Base-by-base conservation (phyloP, 1,140 invertebrate genomes). In the Leptestheria dahalacensis region DNA sequence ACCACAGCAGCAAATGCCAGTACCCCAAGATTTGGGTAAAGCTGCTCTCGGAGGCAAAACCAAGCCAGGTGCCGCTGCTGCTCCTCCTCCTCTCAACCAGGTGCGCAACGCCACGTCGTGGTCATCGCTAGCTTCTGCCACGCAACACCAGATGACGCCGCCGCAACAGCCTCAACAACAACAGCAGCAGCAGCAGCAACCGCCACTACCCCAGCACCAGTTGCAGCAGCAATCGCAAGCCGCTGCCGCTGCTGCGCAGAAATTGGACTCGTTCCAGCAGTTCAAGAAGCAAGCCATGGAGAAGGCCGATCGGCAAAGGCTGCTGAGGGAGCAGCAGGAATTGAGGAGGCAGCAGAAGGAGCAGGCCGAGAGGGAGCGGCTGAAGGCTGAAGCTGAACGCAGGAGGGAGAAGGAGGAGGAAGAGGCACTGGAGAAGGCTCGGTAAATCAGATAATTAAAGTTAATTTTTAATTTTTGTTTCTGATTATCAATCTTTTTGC, bases 221-320 rank as follows among this genome's bases (percentile, higher is more conserved):
- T 15, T 9, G 15, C 33, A 41, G 15, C 33, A 41, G 33, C 33
- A 41, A n/a, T n/a, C n/a, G 33, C 33, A 41, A 41, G 33, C 33
- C 6, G 51, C 58, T 21, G 41, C 57, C 15, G 61, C 21, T 48
- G 68, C 66, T 59, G 57, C 66, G 10, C 60, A 61, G 59, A 66
- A 72, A 28, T 70, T 67, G 63, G 70, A 89, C 65, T 77, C 78
- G 62, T 86, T 84, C 66, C 78, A 88, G 74, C 83, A 84, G 63
- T 97, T 96, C 71, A 90, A 90, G 69, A 94, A 93, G 69, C 85
- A 94, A 76, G 92, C 92, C 9, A 90, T 91, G 72, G 91, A 96
- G 73, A 94, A 96, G 70, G 83, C 85, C 61, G 89, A 95, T 73
- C 79, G 89, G 71, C 86, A 92, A 77, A 81, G 87, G 68, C 82